Evolutionary conservation across 2,113 vertebrate species (phyloP).

Genomic region (Tetrax tetrax): DNA sequence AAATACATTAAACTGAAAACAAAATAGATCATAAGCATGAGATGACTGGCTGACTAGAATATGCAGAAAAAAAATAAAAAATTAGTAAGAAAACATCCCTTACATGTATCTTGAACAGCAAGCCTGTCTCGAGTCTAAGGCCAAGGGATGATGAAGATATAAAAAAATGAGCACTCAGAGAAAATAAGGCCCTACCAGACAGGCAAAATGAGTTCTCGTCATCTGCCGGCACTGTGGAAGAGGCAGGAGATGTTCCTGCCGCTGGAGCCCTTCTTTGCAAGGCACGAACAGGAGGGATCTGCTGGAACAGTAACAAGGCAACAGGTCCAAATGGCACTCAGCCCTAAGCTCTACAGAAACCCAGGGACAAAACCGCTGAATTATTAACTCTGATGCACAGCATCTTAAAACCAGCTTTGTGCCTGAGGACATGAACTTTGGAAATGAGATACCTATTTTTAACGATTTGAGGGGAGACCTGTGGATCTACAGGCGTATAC

Average conservation of each 20-base stretch:
- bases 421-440: too few relatives aligned
- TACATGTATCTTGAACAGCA: background rate
- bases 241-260: background rate
- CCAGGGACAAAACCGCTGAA: background rate
- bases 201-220: background rate
- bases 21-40: background rate
- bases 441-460: background rate
- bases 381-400: background rate
- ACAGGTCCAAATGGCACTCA: background rate
- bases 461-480: background rate
- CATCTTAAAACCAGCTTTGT: background rate
- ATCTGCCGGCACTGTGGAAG: background rate
- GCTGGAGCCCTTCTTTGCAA: background rate
- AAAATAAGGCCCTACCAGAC: background rate
- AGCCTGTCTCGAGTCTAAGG: background rate
- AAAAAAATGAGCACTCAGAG: background rate
- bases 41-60: background rate
- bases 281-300: background rate
- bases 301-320: background rate
- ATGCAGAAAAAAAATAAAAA: background rate
- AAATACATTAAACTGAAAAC: background rate
- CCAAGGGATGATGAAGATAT: background rate
- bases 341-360: background rate
- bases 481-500: background rate
- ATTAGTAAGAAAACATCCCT: background rate